A percentile compares a stretch with the other conserved stretches of the same genome.
Conservation (phyloP, 2,888 invertebrate genomes). For the Melanostoma scalare region DNA sequence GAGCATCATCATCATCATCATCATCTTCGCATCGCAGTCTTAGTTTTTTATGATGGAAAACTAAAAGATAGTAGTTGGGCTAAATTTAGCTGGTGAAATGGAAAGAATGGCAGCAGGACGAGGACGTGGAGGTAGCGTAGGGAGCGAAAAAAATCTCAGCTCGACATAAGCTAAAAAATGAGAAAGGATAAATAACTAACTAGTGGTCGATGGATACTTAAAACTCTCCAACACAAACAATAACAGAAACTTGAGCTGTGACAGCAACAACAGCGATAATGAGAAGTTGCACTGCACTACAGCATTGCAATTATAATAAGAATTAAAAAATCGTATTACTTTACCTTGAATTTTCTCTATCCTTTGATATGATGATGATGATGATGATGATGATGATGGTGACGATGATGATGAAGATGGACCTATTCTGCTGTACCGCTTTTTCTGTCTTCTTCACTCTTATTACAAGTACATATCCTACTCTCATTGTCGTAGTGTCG, state of each 20-base stretch:
- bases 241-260: conserved; percentile 36
- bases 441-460: conserved; percentile 64
- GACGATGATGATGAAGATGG: conserved; percentile 62
- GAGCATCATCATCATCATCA: conserved; percentile 32
- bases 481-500: conserved; percentile 62
- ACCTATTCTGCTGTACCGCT: conserved; percentile 69
- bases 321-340: conserved; percentile 68
- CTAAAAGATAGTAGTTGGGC: conserved; percentile 29
- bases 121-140: conserved; percentile 10
- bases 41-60: conserved; percentile 36
- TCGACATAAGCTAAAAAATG: conserved; percentile 38
- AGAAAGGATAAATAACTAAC: conserved; percentile 47
- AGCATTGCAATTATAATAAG: conserved; percentile 66
- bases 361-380: conserved; percentile 63
- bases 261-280: conserved; percentile 34
- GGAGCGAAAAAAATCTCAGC: conserved; percentile 18
- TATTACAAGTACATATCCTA: conserved; percentile 53
- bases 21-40: conserved; percentile 1
- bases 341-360: conserved; percentile 73
- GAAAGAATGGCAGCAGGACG: conserved; percentile 20
- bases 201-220: conserved; percentile 61
- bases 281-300: conserved; percentile 59
- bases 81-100: conserved; percentile 31
- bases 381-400: conserved; percentile 36
- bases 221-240: conserved; percentile 52